These are phyloP conservation scores for Bambusicola thoracicus DNA, from an alignment of 2,113 vertebrate genomes.

Conservation along the genomic window DNA sequence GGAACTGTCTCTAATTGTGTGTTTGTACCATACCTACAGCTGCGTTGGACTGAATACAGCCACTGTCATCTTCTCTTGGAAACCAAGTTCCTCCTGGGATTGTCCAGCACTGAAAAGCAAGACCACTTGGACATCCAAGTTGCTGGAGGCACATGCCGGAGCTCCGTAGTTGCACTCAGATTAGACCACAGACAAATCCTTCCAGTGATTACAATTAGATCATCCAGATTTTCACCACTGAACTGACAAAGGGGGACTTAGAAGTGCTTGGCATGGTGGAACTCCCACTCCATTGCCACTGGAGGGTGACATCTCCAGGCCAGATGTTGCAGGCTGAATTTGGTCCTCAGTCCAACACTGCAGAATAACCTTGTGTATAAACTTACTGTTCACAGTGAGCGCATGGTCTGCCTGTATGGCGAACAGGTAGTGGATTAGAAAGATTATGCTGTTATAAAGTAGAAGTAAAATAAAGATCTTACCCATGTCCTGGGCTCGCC, in stretches of 20 bases:
- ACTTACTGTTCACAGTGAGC: background rate
- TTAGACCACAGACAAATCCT: conserved; percentile 62
- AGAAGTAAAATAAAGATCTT: too few relatives aligned
- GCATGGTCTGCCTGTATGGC: background rate
- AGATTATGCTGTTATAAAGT: too few relatives aligned
- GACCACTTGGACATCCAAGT: conserved; percentile 64
- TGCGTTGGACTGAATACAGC: conserved; percentile 66
- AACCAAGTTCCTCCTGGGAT: conserved; percentile 50
- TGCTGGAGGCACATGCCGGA: conserved; percentile 65
- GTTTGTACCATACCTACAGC: conserved; percentile 70
- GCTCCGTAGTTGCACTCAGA: conserved; percentile 57
- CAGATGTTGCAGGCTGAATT: background rate
- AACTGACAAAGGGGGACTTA: conserved; percentile 25
- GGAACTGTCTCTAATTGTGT: conserved; percentile 64
- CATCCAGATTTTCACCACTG: conserved; percentile 41
- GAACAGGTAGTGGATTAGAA: too few relatives aligned
- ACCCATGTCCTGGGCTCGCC: too few relatives aligned
- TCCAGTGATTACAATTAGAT: conserved; percentile 44
- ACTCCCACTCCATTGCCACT: background rate
- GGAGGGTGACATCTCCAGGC: background rate
- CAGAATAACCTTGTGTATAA: background rate
- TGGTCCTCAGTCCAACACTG: background rate
- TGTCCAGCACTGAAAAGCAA: conserved; percentile 67
- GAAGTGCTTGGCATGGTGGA: conserved; percentile 1
- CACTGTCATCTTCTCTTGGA: conserved; percentile 71